These are phyloP conservation scores for Dromaius novaehollandiae DNA, from an alignment of 2,113 vertebrate genomes.

Conservation along the genomic window DNA sequence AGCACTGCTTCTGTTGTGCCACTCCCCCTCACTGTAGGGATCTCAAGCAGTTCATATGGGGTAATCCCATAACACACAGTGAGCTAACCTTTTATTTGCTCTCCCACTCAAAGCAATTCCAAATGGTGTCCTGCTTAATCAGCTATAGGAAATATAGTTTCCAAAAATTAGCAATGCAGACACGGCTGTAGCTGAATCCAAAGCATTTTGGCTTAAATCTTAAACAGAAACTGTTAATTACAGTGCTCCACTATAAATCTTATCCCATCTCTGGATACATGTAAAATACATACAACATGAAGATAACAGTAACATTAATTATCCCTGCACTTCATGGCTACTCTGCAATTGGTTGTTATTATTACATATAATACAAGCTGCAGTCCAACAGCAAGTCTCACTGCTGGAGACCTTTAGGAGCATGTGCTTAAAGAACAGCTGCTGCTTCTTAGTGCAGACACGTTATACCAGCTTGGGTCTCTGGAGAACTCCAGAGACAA, in stretches of 20 bases:
- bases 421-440: not conserved
- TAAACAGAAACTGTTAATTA: not conserved
- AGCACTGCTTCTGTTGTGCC: not conserved
- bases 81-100: not conserved
- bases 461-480: fast-evolving
- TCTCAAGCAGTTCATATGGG: not conserved
- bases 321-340: fast-evolving
- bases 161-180: not conserved
- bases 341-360: not conserved
- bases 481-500: not conserved
- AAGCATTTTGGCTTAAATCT: not conserved
- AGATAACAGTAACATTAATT: not conserved
- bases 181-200: not conserved
- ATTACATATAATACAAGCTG: not conserved
- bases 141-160: not conserved
- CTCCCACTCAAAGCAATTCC: not conserved
- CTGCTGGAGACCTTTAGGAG: not conserved
- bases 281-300: not conserved
- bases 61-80: not conserved
- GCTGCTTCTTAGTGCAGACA: not conserved
- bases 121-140: not conserved
- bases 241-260: not conserved
- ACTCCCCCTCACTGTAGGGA: not conserved
- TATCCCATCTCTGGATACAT: not conserved
- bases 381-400: not conserved